Percentiles rank a stretch among this genome's conserved stretches.
These are phyloP conservation scores for Pitta sordida DNA, from an alignment of 2,113 vertebrate genomes.

Conservation along the genomic window DNA sequence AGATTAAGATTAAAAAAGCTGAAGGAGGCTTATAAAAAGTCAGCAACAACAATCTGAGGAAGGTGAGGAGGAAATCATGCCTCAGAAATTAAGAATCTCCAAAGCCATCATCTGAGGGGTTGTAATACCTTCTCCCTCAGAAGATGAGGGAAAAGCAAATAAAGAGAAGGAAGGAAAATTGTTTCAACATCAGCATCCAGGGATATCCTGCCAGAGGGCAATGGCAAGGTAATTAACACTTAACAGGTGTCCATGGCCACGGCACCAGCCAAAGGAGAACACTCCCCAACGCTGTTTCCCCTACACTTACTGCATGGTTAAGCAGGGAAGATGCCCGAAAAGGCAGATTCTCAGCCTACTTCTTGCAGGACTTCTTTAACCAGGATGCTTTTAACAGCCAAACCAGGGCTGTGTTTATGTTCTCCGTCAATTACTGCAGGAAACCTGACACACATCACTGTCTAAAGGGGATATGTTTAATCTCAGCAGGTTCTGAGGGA, in stretches of 20 bases:
- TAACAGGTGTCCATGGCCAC: background rate
- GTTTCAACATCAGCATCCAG: background rate
- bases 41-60: background rate
- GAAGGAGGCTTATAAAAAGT: background rate
- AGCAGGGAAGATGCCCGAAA: background rate
- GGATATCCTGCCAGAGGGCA: background rate
- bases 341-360: background rate
- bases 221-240: background rate
- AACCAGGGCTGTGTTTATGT: background rate
- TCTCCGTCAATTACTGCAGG: background rate
- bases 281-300: background rate
- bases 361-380: background rate
- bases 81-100: background rate
- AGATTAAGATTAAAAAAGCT: background rate
- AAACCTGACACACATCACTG: background rate
- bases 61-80: background rate
- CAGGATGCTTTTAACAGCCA: background rate
- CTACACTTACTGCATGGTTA: background rate
- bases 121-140: background rate
- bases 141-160: background rate
- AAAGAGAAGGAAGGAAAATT: background rate
- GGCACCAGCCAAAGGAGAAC: background rate
- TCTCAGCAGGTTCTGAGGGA: slow-evolving; percentile 9
- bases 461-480: background rate
- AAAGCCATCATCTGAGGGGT: background rate